Conservation (phyloP, 1,140 invertebrate genomes). For the Euura lappo region DNA sequence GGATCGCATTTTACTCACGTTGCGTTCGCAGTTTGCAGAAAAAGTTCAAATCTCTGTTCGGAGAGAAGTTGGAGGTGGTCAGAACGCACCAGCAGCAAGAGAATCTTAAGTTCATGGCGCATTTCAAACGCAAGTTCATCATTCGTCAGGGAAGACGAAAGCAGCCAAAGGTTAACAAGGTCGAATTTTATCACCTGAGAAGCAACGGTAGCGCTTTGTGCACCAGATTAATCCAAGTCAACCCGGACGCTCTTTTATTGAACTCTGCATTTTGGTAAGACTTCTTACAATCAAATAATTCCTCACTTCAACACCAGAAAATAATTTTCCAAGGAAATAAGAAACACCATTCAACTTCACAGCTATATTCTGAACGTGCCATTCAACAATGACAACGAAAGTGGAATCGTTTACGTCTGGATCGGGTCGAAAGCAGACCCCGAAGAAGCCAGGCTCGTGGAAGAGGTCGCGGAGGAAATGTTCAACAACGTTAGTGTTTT, state of each 20-base stretch:
- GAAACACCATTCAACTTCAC: conserved; percentile 34
- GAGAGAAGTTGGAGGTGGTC: conserved; percentile 95
- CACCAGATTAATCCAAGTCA: conserved; percentile 91
- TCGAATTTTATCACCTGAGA: conserved; percentile 94
- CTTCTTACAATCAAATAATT: background rate
- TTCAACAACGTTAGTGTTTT: conserved; percentile 76
- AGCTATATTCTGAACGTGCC: conserved; percentile 97
- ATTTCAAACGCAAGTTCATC: conserved; percentile 95
- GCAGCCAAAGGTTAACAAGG: conserved; percentile 66
- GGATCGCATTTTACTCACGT: conserved; percentile 14
- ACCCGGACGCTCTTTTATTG: conserved; percentile 77
- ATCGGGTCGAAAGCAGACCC: conserved; percentile 88
- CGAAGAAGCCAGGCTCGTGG: conserved; percentile 86
- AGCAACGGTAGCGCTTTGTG: conserved; percentile 95
- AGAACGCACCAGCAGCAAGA: conserved; percentile 99
- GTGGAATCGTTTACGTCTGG: conserved; percentile 98
- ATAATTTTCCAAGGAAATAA: background rate
- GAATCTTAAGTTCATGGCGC: conserved; percentile 97
- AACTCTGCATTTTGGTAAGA: conserved; percentile 86
- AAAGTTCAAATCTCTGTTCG: conserved; percentile 96
- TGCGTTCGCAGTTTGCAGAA: conserved; percentile 81
- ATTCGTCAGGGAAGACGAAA: conserved; percentile 91
- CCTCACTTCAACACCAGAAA: conserved; percentile 9
- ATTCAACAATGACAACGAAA: conserved; percentile 88
- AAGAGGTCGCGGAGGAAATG: conserved; percentile 94